phyloP scores from a whole-genome alignment of 1,140 invertebrate genomes.

The Cherax destructor region DNA sequence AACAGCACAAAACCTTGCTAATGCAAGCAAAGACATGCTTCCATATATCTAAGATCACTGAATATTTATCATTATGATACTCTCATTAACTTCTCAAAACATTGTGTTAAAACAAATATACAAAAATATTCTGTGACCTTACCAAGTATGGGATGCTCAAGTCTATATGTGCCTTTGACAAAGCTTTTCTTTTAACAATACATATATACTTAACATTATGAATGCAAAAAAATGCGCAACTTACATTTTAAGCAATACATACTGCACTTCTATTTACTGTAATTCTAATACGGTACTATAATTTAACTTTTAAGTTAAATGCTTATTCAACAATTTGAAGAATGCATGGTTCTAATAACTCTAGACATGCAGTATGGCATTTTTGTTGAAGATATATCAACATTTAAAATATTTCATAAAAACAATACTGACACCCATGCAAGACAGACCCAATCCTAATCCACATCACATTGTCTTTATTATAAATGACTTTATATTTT shows the following conservation, averaged over 20 bases:
- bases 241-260: no score
- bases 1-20: conserved; percentile 24
- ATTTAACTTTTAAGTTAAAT: no score
- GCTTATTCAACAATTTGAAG: neutral
- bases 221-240: no score
- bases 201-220: no score
- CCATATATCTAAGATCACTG: conserved; percentile 2
- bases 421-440: neutral
- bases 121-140: neutral
- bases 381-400: neutral
- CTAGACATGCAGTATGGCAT: conserved; percentile 2
- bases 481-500: no score
- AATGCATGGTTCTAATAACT: neutral
- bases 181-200: no score
- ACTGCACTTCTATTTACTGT: no score
- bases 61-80: neutral
- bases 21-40: conserved; percentile 48
- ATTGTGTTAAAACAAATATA: neutral
- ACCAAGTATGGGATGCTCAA: neutral
- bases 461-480: neutral
- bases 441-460: neutral
- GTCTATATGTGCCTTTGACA: neutral
- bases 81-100: neutral
- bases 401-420: neutral
- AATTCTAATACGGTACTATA: no score